Base-by-base conservation (phyloP, 2,113 vertebrate species). In the Scortum barcoo region DNA sequence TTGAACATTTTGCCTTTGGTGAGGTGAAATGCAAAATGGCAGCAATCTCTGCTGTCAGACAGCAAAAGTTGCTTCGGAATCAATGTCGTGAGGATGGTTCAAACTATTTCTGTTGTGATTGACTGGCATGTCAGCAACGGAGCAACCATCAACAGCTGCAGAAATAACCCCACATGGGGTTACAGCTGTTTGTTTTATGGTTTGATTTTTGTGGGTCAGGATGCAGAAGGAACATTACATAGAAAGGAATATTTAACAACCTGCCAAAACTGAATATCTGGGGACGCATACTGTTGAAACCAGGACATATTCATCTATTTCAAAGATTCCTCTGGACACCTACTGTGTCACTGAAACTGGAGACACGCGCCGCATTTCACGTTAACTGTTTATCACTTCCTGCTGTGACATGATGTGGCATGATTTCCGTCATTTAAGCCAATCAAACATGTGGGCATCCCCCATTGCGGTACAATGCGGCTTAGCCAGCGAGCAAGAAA, bases 181-280 rank as follows among this genome's bases (percentile, higher is more conserved):
- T 90, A 85, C 68, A 57, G 86, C 88, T 91, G 89, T 93, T 94
- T 93, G 91, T 93, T 92, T 85, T 92, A 79, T 80, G 86, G 86
- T 90, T 90, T 88, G 90, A 88, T 92, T 91, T 91, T 92, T 93
- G 85, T 93, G 91, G 92, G 90, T 92, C 91, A 92, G 79, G 78
- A 92, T 92, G 84, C 91, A 90, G 90, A 91, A 88, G 87, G 72
- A 91, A 86, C 89, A 88, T 91, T 90, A 91, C 91, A 88, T 88
- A 84, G 76, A 91, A 89, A 89, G 78, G 82, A 92, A 93, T 93
- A 89, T 91, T 94, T 89, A 91, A 92, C 90, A 92, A 90, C 89
- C 89, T 93, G 92, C 90, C 92, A 93, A 92, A 88, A 85, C 69
- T 72, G 75, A 86, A 85, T 88, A 85, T 85, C 88, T 77, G 44